Percentiles rank a stretch among this genome's conserved stretches.
These are phyloP conservation scores for Morus bassanus DNA, from an alignment of 2,797 vertebrate species.

Conservation along the genomic window DNA sequence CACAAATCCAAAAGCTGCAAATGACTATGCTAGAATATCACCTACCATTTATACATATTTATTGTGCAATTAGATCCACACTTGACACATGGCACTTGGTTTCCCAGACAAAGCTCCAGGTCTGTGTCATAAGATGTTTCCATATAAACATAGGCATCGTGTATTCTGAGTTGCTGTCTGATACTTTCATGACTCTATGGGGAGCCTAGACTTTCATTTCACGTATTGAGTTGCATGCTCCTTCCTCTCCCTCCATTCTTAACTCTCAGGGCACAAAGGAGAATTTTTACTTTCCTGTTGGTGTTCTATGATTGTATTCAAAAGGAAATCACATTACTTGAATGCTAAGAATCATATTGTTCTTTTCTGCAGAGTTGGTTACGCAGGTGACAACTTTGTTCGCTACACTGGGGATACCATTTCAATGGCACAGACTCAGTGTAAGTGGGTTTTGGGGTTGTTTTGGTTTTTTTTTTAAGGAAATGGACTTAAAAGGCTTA, in stretches of 20 bases:
- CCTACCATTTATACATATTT: neutral
- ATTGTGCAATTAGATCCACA: neutral
- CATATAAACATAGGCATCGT: neutral
- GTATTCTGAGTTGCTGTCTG: neutral
- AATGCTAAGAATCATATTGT: neutral
- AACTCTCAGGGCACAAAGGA: neutral
- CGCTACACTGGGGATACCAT: conserved; percentile 93
- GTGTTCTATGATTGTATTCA: neutral
- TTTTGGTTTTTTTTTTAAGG: neutral
- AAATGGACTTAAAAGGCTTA: neutral
- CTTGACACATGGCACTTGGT: neutral
- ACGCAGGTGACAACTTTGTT: conserved; percentile 96
- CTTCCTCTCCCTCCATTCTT: neutral
- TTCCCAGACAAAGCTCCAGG: neutral
- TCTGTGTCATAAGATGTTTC: neutral
- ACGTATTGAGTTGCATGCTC: neutral
- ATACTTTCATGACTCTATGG: neutral
- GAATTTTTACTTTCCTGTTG: neutral
- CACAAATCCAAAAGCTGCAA: neutral
- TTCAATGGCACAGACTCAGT: conserved; percentile 95
- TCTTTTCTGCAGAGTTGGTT: conserved; percentile 86
- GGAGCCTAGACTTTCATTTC: neutral
- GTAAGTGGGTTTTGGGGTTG: conserved; percentile 77
- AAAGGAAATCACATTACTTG: neutral
- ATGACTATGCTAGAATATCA: neutral